Percentiles rank a stretch among this genome's conserved stretches.
These are phyloP conservation scores for Venusia cambrica DNA, from an alignment of 2,888 invertebrate species.

Conservation along the genomic window DNA sequence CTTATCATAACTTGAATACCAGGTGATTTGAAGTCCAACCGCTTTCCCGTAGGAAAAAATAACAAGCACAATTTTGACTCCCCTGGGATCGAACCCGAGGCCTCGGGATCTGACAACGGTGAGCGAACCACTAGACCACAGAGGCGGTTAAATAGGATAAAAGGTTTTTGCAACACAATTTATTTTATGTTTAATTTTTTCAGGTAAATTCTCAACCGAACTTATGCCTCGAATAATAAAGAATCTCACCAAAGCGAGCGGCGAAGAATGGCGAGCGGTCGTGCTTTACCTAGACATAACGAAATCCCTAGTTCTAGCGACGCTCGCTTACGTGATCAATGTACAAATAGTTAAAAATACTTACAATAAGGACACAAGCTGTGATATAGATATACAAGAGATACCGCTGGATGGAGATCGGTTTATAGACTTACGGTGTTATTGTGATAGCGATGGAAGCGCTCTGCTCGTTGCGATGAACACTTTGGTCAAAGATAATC, in stretches of 20 bases:
- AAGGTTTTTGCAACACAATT: too few species aligned
- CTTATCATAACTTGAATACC: too few species aligned
- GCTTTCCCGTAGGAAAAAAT: too few species aligned
- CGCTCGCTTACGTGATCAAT: constrained; percentile 66
- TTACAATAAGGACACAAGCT: constrained; percentile 50
- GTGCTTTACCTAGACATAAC: constrained; percentile 64
- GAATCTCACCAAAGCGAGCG: constrained; percentile 57
- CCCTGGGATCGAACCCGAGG: too few species aligned
- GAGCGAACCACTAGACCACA: too few species aligned
- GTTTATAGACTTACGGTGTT: constrained; percentile 81
- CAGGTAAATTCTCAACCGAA: constrained; percentile 69
- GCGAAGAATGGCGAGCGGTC: constrained; percentile 63
- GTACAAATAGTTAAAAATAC: constrained; percentile 71
- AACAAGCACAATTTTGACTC: too few species aligned
- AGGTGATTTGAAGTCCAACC: too few species aligned
- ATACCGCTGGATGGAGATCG: constrained; percentile 53
- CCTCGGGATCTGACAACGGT: too few species aligned
- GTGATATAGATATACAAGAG: constrained; percentile 66
- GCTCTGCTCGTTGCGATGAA: constrained; percentile 83
- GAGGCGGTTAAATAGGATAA: too few species aligned
- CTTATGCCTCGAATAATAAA: constrained; percentile 55
- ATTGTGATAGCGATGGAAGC: constrained; percentile 81
- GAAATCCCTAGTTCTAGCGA: constrained; percentile 57
- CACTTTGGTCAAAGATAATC: constrained; percentile 78
- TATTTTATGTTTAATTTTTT: constrained; percentile 35